Percentiles rank a stretch among this genome's conserved stretches.
phyloP scores from a whole-genome alignment of 1,140 invertebrate species.

The Steinernema feltiae region DNA sequence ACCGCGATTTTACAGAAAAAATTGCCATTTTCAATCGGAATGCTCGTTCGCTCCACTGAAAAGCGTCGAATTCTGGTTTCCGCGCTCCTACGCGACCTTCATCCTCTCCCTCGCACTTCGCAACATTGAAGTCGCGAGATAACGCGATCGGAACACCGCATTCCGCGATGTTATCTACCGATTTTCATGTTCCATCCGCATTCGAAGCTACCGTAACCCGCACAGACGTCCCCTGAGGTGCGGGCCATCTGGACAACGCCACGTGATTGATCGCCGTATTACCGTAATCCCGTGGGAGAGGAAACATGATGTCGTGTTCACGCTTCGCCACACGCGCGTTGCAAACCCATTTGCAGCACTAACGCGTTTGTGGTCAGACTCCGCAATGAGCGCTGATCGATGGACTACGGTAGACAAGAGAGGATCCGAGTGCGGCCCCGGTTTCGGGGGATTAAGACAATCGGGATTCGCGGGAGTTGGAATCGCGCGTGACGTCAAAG shows the following conservation, averaged over 20 bases:
- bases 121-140: neutral
- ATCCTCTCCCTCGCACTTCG: too few species aligned
- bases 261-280: neutral
- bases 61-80: too few species aligned
- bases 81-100: too few species aligned
- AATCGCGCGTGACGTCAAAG: neutral
- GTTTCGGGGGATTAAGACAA: neutral
- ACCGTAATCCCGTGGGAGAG: slow-evolving; percentile 6
- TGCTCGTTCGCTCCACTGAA: too few species aligned
- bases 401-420: neutral
- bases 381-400: neutral
- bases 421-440: neutral
- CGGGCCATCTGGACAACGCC: slow-evolving; percentile 8
- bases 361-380: neutral
- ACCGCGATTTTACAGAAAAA: too few species aligned
- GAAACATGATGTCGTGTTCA: neutral
- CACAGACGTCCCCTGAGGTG: neutral
- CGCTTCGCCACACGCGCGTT: neutral
- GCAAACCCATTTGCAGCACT: neutral
- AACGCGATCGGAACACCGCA: too few species aligned
- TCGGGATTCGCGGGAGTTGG: neutral
- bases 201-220: slow-evolving; percentile 1
- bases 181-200: too few species aligned
- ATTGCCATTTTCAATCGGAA: too few species aligned
- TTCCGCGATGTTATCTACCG: too few species aligned